Percentiles rank a stretch among this genome's conserved stretches.
phyloP scores from a whole-genome alignment of 53 echinoderm and acorn worm genomes.

The Paracentrotus lividus region DNA sequence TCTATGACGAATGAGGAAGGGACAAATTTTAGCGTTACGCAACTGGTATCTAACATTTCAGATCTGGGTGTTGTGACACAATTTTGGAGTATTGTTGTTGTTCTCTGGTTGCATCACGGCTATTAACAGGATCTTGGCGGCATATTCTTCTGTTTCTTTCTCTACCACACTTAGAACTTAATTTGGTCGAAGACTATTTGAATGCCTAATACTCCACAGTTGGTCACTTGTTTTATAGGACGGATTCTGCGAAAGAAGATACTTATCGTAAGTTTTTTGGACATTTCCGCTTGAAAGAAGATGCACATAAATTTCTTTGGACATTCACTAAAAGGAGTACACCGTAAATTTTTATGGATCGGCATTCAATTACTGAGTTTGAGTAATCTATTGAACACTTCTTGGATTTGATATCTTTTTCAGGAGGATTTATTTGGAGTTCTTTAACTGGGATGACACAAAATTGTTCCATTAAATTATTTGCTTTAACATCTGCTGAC shows the following conservation, averaged over 20 bases:
- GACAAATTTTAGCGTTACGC: not conserved
- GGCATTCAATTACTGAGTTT: not conserved
- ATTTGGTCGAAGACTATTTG: not conserved
- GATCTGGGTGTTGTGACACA: not conserved
- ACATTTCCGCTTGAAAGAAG: not conserved
- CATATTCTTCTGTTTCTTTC: not conserved
- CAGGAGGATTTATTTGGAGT: not conserved
- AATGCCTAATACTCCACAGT: not conserved
- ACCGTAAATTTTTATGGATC: too few species aligned
- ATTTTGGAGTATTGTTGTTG: not conserved
- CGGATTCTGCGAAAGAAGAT: too few species aligned
- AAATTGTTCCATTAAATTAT: not conserved
- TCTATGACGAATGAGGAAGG: not conserved
- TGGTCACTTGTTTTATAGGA: constrained; percentile 26
- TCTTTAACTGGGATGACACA: not conserved
- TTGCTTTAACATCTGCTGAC: constrained; percentile 6
- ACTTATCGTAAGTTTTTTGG: too few species aligned
- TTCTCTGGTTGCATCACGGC: not conserved
- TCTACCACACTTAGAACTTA: constrained; percentile 4
- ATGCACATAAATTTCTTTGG: not conserved
- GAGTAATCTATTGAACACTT: not conserved
- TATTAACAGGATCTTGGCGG: not conserved
- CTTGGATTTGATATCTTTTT: not conserved
- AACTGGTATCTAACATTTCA: not conserved
- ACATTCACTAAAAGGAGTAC: too few species aligned